Percentiles rank a stretch among this genome's conserved stretches.
Conservation (phyloP, 1,140 invertebrate genomes). For the Semibalanus balanoides region DNA sequence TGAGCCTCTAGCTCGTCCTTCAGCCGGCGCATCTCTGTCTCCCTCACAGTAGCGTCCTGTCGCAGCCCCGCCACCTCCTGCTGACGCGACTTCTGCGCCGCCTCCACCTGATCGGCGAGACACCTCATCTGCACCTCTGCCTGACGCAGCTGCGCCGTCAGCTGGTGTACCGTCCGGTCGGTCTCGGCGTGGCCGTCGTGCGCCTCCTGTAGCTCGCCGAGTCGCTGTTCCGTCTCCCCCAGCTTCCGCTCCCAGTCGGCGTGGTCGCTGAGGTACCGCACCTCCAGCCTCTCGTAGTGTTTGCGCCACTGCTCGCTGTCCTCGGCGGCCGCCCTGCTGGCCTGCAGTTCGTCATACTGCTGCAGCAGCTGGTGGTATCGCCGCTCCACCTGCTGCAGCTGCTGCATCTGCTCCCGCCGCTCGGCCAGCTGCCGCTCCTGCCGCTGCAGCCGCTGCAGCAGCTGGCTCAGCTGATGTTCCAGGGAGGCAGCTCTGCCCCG, state of each 20-base stretch:
- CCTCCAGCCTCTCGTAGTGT: not conserved
- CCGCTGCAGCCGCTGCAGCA: not conserved
- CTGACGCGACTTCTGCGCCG: not conserved
- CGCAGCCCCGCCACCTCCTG: not conserved
- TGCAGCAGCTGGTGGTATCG: not conserved
- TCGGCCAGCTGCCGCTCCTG: not conserved
- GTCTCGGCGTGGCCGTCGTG: not conserved
- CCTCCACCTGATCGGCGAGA: not conserved
- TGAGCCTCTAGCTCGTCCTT: slow-evolving; percentile 15
- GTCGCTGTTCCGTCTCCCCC: not conserved
- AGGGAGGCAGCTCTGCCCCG: not conserved
- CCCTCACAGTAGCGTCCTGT: not conserved
- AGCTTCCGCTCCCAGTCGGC: not conserved
- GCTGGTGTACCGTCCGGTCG: not conserved
- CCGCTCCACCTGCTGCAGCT: not conserved
- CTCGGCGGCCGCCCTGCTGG: too few species aligned
- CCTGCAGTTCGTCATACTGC: not conserved
- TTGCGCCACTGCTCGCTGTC: not conserved
- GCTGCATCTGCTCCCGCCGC: not conserved
- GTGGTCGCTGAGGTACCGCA: not conserved
- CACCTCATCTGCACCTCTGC: not conserved
- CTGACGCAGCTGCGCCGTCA: not conserved
- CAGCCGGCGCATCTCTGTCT: slow-evolving; percentile 17
- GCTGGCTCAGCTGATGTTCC: not conserved
- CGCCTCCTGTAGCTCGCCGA: not conserved